These are phyloP conservation scores for Neodiprion fabricii DNA, from an alignment of 1,140 invertebrate species.

Conservation along the genomic window DNA sequence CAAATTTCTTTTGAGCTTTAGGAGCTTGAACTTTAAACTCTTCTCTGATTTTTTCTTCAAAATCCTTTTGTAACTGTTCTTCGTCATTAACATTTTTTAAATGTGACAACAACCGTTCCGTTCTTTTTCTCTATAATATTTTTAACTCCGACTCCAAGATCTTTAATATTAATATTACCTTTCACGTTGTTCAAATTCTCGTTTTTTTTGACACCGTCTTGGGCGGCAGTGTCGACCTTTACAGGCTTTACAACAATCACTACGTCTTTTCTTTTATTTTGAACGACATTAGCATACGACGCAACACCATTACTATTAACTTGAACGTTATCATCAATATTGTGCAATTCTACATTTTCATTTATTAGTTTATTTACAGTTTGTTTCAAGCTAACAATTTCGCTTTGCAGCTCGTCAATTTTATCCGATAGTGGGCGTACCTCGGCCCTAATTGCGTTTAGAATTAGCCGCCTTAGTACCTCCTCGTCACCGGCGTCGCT, in stretches of 20 bases:
- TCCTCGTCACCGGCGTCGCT: not conserved
- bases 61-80: conserved; percentile 7
- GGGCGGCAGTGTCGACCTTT: not conserved
- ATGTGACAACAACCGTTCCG: conserved; percentile 3
- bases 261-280: conserved; percentile 1
- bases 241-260: not conserved
- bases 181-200: not conserved
- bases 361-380: not conserved
- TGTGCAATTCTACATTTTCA: not conserved
- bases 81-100: conserved; percentile 3
- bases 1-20: conserved; percentile 20
- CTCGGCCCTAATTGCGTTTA: not conserved
- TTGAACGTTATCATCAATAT: not conserved
- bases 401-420: conserved; percentile 2
- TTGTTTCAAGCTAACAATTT: not conserved
- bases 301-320: not conserved
- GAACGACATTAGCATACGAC: not conserved
- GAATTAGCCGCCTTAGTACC: conserved; percentile 1
- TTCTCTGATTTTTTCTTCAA: conserved; percentile 13
- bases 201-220: not conserved
- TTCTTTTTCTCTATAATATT: not conserved
- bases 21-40: conserved; percentile 15
- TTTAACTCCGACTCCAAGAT: conserved; percentile 4
- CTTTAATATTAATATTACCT: not conserved
- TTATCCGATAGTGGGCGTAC: not conserved